These are phyloP conservation scores for Nyctereutes procyonoides DNA, from an alignment of 2,113 vertebrate species.

Conservation along the genomic window DNA sequence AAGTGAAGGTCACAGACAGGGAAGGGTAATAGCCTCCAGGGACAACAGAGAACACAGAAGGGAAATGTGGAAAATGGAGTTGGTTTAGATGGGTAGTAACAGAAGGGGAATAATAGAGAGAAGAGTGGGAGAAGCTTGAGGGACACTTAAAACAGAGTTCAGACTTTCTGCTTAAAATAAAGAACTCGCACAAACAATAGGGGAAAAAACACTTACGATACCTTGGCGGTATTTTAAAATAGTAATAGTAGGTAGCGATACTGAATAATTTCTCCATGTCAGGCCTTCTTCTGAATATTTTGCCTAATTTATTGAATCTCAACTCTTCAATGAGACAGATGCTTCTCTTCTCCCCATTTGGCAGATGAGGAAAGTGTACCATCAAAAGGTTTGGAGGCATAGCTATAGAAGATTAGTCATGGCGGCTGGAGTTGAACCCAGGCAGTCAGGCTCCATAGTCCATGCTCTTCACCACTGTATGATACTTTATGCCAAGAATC, in stretches of 20 bases:
- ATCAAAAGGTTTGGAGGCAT: background rate
- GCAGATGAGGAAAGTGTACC: background rate
- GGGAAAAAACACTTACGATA: background rate
- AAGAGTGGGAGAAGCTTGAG: background rate
- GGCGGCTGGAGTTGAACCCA: background rate
- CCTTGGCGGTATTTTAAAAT: background rate
- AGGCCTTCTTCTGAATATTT: background rate
- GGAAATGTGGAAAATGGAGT: background rate
- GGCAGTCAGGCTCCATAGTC: background rate
- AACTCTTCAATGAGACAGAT: background rate
- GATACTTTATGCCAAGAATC: background rate
- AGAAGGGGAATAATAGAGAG: background rate
- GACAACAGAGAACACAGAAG: background rate
- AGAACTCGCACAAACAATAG: background rate
- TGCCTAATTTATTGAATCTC: background rate
- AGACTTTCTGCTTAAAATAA: background rate
- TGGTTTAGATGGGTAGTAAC: background rate
- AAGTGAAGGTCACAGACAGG: background rate
- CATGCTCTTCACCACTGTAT: background rate
- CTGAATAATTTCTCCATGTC: background rate
- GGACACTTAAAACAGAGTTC: background rate
- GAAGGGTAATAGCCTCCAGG: background rate
- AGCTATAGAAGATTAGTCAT: background rate
- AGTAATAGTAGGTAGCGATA: background rate
- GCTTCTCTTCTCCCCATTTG: background rate